A percentile compares a stretch with the other conserved stretches of the same genome.
phyloP scores from a whole-genome alignment of 2,888 invertebrate species.

The Hydriomena furcata region DNA sequence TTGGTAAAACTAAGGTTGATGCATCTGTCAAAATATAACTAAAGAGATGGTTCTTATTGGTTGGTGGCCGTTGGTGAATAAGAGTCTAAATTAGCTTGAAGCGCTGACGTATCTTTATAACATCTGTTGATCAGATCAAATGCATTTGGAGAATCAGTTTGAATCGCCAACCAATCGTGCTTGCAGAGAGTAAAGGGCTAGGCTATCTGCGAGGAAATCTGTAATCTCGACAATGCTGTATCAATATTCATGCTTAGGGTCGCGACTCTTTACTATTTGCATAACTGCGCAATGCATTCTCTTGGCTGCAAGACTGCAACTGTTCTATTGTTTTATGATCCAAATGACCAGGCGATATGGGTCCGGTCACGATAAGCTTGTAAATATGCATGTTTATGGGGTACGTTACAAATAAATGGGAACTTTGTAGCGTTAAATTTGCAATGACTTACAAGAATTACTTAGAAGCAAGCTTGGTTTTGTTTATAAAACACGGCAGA shows the following conservation, averaged over 20 bases:
- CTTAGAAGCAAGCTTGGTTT: background rate
- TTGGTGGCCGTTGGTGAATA: background rate
- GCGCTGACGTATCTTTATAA: slow-evolving; percentile 41
- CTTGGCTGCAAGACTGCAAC: slow-evolving; percentile 64
- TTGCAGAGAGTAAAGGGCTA: slow-evolving; percentile 64
- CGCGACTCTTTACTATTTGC: slow-evolving; percentile 79
- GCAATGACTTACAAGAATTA: slow-evolving; percentile 16
- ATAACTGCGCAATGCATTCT: slow-evolving; percentile 80
- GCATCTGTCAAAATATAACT: too few species aligned
- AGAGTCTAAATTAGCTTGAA: slow-evolving; percentile 35
- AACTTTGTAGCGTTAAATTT: slow-evolving; percentile 17
- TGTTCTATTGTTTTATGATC: slow-evolving; percentile 83
- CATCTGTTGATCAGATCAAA: slow-evolving; percentile 52
- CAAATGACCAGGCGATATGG: slow-evolving; percentile 80
- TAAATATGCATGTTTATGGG: slow-evolving; percentile 59
- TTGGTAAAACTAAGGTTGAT: too few species aligned
- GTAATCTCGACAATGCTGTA: slow-evolving; percentile 78
- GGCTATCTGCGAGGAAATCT: slow-evolving; percentile 72
- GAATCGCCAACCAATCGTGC: slow-evolving; percentile 75
- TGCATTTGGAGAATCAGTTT: slow-evolving; percentile 64
- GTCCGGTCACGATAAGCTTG: slow-evolving; percentile 77
- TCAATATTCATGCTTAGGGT: slow-evolving; percentile 82
- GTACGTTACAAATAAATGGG: slow-evolving; percentile 40
- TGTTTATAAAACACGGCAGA: too few species aligned
- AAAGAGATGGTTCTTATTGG: too few species aligned